Percentiles rank a stretch among this genome's conserved stretches.
phyloP scores from a whole-genome alignment of 2,888 invertebrate genomes.

The Cenopis cana region DNA sequence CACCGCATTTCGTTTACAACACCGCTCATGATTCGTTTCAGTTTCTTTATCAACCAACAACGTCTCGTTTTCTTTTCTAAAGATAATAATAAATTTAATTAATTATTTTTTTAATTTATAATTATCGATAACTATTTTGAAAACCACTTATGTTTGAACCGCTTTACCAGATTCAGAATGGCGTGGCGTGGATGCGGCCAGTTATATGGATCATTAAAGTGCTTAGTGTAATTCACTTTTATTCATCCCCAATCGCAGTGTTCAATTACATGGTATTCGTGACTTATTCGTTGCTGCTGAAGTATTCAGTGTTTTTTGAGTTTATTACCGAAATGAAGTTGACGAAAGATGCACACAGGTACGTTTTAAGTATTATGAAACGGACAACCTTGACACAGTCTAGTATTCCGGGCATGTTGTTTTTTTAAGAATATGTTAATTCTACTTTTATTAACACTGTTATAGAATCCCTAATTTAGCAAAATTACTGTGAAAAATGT shows the following conservation, averaged over 20 bases:
- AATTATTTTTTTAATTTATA: too few relatives aligned
- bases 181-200: too few relatives aligned
- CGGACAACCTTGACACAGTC: conserved; percentile 35
- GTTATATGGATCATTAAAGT: too few relatives aligned
- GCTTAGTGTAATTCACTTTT: too few relatives aligned
- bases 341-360: conserved; percentile 11
- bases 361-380: conserved; percentile 27
- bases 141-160: not conserved
- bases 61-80: too few relatives aligned
- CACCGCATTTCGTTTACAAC: conserved; percentile 25
- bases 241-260: too few relatives aligned
- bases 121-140: not conserved
- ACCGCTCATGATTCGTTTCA: conserved; percentile 18
- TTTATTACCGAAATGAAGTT: conserved; percentile 22
- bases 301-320: not conserved
- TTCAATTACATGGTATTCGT: too few relatives aligned
- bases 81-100: too few relatives aligned
- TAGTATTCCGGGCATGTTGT: not conserved
- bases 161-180: too few relatives aligned
- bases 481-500: too few relatives aligned
- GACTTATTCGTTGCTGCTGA: too few relatives aligned
- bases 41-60: conserved; percentile 23
- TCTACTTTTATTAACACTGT: not conserved
- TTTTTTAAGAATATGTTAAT: not conserved
- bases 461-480: too few relatives aligned